These are phyloP conservation scores for Sycophila texana DNA, from an alignment of 2,888 invertebrate species.

Conservation along the genomic window DNA sequence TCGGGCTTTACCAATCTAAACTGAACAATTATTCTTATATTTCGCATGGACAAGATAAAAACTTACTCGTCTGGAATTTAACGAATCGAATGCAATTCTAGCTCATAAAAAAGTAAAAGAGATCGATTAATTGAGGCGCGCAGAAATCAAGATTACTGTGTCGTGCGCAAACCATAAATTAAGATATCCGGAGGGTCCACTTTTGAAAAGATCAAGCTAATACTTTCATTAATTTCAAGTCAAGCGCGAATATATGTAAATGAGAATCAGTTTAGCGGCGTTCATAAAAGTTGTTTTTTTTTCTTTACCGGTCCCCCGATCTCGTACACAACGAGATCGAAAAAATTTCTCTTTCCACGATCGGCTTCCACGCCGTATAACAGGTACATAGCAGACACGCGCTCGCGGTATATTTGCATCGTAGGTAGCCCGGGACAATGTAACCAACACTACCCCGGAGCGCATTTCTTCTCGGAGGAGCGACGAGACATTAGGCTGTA, in stretches of 20 bases:
- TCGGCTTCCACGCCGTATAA: background rate
- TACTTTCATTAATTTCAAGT: slow-evolving; percentile 22
- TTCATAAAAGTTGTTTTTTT: background rate
- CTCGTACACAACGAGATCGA: background rate
- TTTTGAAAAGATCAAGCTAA: background rate
- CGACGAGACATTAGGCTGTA: too few species aligned
- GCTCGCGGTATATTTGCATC: background rate
- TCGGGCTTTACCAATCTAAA: too few species aligned
- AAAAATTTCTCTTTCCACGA: slow-evolving; percentile 39
- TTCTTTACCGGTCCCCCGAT: background rate
- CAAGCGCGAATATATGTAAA: slow-evolving; percentile 2
- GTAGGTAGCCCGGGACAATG: background rate
- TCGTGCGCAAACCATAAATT: background rate
- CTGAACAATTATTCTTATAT: too few species aligned
- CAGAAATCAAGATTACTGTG: background rate
- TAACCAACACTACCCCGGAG: background rate
- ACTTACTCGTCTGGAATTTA: too few species aligned
- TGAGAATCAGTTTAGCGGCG: background rate
- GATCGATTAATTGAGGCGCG: too few species aligned
- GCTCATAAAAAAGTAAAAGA: too few species aligned
- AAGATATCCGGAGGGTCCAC: background rate
- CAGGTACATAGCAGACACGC: background rate
- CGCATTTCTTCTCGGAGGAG: background rate
- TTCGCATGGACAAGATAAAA: too few species aligned
- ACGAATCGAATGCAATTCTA: background rate